Evolutionary conservation across 2,113 vertebrate genomes (phyloP).

Genomic region (Glaucidium brasilianum): DNA sequence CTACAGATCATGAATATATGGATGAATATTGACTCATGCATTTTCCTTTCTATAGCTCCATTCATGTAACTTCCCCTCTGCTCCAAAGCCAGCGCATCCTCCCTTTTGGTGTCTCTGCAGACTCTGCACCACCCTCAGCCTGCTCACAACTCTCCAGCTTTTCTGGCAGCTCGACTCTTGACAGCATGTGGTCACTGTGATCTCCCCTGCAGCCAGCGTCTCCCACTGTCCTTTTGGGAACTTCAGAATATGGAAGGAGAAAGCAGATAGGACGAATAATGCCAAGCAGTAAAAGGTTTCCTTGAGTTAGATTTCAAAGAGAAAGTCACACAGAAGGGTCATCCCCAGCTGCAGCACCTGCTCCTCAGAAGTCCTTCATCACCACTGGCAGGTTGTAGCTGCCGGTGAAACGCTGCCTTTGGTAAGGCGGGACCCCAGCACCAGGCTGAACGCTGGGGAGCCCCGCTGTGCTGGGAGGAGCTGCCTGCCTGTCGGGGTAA

Average conservation of each 20-base stretch:
- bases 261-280: not conserved
- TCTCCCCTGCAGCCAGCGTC: not conserved
- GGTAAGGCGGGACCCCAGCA: not conserved
- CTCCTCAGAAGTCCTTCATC: not conserved
- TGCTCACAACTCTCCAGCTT: not conserved
- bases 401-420: not conserved
- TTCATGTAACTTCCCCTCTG: not conserved
- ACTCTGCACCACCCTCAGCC: not conserved
- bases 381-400: not conserved
- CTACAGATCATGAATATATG: slow-evolving; percentile 60
- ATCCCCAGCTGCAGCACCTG: not conserved
- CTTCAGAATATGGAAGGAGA: not conserved
- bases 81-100: not conserved
- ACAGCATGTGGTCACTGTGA: not conserved
- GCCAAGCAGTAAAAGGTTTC: not conserved
- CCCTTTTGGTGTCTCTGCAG: not conserved
- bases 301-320: not conserved
- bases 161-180: not conserved
- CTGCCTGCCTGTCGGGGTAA: not conserved
- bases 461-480: not conserved
- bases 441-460: not conserved
- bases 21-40: slow-evolving; percentile 40
- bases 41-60: not conserved
- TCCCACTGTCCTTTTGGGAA: not conserved
- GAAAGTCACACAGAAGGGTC: not conserved